Percentiles rank a stretch among this genome's conserved stretches.
Conservation (phyloP, 2,113 vertebrate genomes). For the Emydura subglobosa region DNA sequence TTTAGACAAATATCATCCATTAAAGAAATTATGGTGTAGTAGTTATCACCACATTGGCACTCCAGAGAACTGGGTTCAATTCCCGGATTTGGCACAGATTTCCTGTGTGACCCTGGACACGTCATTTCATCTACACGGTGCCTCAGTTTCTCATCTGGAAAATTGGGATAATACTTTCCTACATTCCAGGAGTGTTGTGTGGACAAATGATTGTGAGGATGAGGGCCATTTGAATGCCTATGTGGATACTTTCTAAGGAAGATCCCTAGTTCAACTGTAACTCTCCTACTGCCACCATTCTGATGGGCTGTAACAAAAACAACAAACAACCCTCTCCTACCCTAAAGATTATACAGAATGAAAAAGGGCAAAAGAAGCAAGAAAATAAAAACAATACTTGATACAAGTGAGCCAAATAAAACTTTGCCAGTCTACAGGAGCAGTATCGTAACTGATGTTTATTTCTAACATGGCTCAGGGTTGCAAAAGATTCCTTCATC, state of each 20-base stretch:
- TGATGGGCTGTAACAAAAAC: not conserved
- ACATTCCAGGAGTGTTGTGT: not conserved
- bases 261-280: not conserved
- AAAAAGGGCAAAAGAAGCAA: slow-evolving; percentile 36
- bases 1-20: not conserved
- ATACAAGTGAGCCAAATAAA: not conserved
- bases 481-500: not conserved
- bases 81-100: rapidly evolving
- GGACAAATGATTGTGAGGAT: not conserved
- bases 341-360: slow-evolving; percentile 8
- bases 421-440: not conserved
- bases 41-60: not conserved
- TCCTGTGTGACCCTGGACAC: not conserved
- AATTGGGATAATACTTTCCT: not conserved
- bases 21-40: not conserved
- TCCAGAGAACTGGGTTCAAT: rapidly evolving
- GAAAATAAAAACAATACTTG: not conserved
- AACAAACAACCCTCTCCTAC: not conserved
- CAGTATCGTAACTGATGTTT: rapidly evolving
- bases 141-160: not conserved
- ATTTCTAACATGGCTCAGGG: not conserved
- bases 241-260: not conserved
- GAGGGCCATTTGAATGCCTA: not conserved
- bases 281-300: not conserved
- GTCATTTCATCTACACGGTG: not conserved